phyloP scores from a whole-genome alignment of 2,113 vertebrate genomes.

The Ploceus nigricollis region DNA sequence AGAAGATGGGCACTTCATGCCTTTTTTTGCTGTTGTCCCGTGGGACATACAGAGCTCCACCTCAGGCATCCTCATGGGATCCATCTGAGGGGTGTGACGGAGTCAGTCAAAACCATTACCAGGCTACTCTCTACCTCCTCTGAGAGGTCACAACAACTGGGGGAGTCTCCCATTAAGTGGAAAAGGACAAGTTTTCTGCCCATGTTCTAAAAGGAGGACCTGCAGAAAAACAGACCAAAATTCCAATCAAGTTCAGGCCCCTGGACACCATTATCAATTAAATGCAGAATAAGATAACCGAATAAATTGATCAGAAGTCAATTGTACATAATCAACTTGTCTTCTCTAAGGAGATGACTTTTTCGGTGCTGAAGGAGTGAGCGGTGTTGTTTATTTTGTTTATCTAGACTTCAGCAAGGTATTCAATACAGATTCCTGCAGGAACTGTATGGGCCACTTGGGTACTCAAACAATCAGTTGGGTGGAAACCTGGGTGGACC shows the following conservation, averaged over 20 bases:
- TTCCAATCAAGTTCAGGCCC: not conserved
- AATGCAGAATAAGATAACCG: not conserved
- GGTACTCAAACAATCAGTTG: not conserved
- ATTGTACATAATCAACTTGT: not conserved
- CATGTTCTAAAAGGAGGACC: not conserved
- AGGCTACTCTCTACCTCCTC: not conserved
- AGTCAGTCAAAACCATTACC: not conserved
- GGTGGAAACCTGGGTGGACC: not conserved
- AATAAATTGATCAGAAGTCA: not conserved
- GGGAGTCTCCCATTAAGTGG: not conserved
- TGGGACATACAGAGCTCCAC: not conserved
- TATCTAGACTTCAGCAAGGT: not conserved
- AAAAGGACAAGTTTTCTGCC: not conserved
- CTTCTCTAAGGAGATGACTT: not conserved
- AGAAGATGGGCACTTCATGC: not conserved
- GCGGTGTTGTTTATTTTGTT: not conserved
- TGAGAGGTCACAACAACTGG: not conserved
- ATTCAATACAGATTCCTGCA: not conserved
- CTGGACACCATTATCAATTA: not conserved
- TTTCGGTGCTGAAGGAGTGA: not conserved
- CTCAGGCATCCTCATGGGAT: fast-evolving
- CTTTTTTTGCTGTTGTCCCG: not conserved
- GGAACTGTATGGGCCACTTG: not conserved
- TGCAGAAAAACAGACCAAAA: not conserved
- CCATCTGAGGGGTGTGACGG: fast-evolving